These are phyloP conservation scores for Poeciliopsis infans DNA, from an alignment of 2,797 vertebrate species.

Conservation along the genomic window DNA sequence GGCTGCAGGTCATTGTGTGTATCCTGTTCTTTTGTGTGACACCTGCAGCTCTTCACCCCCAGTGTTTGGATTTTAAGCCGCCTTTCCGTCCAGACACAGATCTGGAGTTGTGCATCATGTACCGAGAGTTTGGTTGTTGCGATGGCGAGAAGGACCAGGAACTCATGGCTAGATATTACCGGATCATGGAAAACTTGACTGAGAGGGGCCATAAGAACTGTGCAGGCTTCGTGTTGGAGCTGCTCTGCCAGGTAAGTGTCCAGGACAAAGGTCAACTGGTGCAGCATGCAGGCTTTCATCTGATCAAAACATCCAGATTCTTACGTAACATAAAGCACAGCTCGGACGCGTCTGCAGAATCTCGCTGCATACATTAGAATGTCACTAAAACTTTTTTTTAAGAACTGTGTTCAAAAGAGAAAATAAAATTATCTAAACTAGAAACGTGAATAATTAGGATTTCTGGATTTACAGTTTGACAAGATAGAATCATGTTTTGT, in stretches of 20 bases:
- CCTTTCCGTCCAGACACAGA: conserved; percentile 86
- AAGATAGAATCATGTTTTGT: not conserved
- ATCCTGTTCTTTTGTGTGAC: conserved; percentile 38
- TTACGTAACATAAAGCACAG: not conserved
- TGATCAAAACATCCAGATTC: not conserved
- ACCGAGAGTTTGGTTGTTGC: conserved; percentile 93
- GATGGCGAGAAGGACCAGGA: conserved; percentile 82
- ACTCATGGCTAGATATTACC: conserved; percentile 84
- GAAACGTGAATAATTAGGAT: not conserved
- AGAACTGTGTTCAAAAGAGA: no score
- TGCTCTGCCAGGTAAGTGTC: conserved; percentile 91
- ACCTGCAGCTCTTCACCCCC: conserved; percentile 83
- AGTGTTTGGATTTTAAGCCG: conserved; percentile 96
- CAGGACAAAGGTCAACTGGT: conserved; percentile 50
- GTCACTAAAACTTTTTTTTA: not conserved
- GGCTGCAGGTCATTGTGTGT: conserved; percentile 18
- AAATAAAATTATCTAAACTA: not conserved
- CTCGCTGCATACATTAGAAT: not conserved
- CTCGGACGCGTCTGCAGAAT: not conserved
- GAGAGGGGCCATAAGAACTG: conserved; percentile 79
- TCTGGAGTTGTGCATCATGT: conserved; percentile 88
- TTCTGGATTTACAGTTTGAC: not conserved
- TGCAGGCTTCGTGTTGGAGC: conserved; percentile 86
- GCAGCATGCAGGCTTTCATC: not conserved
- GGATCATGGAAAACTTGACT: conserved; percentile 81